Evolutionary conservation across 2,888 invertebrate species (phyloP).

Genomic region (Acanthosepion lycidas): DNA sequence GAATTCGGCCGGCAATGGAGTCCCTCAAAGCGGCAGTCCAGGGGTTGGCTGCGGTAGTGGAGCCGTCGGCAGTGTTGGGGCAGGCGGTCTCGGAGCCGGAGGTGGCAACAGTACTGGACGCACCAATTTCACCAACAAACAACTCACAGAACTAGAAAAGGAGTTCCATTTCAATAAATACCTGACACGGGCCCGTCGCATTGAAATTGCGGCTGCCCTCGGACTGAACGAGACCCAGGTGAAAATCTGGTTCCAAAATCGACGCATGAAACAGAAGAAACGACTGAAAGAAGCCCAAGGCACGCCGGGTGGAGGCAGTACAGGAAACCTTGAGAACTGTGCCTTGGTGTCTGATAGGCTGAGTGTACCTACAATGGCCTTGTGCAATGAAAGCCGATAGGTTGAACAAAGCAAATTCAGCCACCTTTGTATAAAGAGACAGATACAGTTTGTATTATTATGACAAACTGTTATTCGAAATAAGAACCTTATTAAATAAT

Average conservation of each 20-base stretch:
- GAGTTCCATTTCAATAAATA: constrained; percentile 99
- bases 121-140: constrained; percentile 99
- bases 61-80: neutral
- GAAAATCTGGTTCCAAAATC: constrained; percentile 76
- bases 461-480: neutral
- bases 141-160: constrained; percentile 98
- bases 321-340: constrained; percentile 58
- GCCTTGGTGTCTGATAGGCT: constrained; percentile 62
- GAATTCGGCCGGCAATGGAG: neutral
- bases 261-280: constrained; percentile 75
- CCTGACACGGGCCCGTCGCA: constrained; percentile 94
- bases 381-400: constrained; percentile 64
- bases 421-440: neutral
- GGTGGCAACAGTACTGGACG: constrained; percentile 80
- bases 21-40: constrained; percentile 10
- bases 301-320: constrained; percentile 54
- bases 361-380: constrained; percentile 61
- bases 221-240: constrained; percentile 94
- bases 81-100: constrained; percentile 54
- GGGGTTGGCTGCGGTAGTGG: neutral
- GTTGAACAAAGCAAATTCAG: neutral
- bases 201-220: constrained; percentile 96
- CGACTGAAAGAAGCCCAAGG: constrained; percentile 71
- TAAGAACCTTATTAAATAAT: neutral
- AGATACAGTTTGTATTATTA: neutral